A percentile compares a stretch with the other conserved stretches of the same genome.
Conservation (phyloP, 2,113 vertebrate genomes). For the Ameiurus melas region DNA sequence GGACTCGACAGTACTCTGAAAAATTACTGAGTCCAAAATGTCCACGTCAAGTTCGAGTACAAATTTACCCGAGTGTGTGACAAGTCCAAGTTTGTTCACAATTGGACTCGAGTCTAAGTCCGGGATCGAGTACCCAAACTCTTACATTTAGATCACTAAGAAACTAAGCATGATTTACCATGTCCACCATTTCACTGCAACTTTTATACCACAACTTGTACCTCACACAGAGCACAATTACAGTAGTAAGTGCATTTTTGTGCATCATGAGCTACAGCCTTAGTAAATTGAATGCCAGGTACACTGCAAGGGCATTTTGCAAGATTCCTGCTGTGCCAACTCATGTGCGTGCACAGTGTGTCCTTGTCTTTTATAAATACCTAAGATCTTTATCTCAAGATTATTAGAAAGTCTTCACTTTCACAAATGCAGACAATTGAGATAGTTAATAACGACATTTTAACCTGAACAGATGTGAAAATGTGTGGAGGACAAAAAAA, state of each 20-base stretch:
- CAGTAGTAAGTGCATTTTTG: background rate
- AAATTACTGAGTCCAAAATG: too few relatives aligned
- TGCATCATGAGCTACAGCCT: background rate
- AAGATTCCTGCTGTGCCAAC: background rate
- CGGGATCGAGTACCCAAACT: too few relatives aligned
- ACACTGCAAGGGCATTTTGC: background rate
- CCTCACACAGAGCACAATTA: background rate
- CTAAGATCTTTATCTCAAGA: background rate
- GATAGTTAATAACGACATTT: background rate
- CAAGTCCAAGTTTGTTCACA: too few relatives aligned
- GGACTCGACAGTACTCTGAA: too few relatives aligned
- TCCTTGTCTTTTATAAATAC: constrained; percentile 7
- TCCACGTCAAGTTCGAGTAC: too few relatives aligned
- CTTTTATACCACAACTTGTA: background rate
- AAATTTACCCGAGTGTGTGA: too few relatives aligned
- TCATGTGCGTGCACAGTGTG: background rate
- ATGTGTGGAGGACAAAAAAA: background rate
- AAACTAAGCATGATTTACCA: background rate
- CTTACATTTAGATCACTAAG: background rate
- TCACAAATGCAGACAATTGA: background rate
- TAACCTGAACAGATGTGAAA: background rate
- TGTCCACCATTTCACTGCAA: background rate
- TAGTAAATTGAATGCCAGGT: constrained; percentile 1
- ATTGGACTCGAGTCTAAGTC: too few relatives aligned
- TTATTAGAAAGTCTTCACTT: background rate